Percentiles rank a stretch among this genome's conserved stretches.
Evolutionary conservation across 2,888 invertebrate species (phyloP).

Genomic region (Diaprepes abbreviatus): DNA sequence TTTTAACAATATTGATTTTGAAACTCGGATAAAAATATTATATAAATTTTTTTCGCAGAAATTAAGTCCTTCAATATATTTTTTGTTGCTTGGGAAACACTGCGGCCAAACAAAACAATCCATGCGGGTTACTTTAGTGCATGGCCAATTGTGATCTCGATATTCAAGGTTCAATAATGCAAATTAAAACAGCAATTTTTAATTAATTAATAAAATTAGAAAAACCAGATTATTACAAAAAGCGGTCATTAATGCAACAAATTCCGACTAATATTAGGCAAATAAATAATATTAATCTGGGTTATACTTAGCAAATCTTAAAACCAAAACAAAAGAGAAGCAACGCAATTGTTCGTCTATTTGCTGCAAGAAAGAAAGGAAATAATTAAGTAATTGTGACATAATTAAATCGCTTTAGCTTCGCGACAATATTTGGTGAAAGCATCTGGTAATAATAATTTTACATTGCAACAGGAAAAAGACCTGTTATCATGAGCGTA

Average conservation of each 20-base stretch:
- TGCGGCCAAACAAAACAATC: background rate
- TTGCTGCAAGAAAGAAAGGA: constrained; percentile 36
- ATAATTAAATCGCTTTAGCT: constrained; percentile 27
- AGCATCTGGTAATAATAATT: constrained; percentile 37
- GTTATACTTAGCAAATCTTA: constrained; percentile 28
- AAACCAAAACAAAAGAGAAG: constrained; percentile 29
- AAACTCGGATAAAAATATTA: no score
- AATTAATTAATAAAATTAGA: constrained; percentile 34
- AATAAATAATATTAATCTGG: constrained; percentile 19
- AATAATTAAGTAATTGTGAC: constrained; percentile 40
- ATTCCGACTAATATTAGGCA: constrained; percentile 22
- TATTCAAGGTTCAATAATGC: constrained; percentile 21
- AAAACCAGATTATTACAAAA: constrained; percentile 36
- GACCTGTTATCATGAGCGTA: constrained; percentile 16
- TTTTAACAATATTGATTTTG: no score
- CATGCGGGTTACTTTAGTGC: background rate
- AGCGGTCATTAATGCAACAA: constrained; percentile 27
- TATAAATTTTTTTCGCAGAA: no score
- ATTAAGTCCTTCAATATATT: no score
- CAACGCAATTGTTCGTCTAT: constrained; percentile 28
- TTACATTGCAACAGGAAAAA: constrained; percentile 19
- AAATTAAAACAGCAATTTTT: constrained; percentile 22
- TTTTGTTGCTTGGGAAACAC: background rate
- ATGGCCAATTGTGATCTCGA: constrained; percentile 13
- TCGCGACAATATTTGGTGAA: constrained; percentile 37